These are phyloP conservation scores for Liodrosophila aerea DNA, from an alignment of 2,888 invertebrate genomes.

Conservation along the genomic window DNA sequence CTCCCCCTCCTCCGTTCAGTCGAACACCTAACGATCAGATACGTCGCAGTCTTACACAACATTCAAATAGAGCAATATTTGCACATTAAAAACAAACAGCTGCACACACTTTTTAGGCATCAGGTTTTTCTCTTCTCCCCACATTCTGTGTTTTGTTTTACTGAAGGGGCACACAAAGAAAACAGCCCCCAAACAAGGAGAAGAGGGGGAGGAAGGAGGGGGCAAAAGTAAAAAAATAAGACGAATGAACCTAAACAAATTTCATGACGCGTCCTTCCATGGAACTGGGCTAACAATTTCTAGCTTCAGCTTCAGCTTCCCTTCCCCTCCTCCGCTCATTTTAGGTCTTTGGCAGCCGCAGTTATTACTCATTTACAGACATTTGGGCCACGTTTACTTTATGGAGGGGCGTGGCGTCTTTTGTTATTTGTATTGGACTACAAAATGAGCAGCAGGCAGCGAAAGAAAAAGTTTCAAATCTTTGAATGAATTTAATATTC, in stretches of 20 bases:
- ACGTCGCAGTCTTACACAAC: neutral
- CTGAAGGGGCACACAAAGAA: constrained; percentile 10
- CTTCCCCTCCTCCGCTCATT: neutral
- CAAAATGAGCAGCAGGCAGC: constrained; percentile 49
- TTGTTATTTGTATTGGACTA: constrained; percentile 63
- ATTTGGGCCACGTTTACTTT: constrained; percentile 40
- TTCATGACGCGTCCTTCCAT: constrained; percentile 35
- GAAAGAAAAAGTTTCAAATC: constrained; percentile 58
- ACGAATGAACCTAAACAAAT: constrained; percentile 59
- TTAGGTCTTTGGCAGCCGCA: constrained; percentile 47
- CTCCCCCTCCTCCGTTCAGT: neutral
- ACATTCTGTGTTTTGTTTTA: constrained; percentile 8
- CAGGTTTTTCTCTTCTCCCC: neutral
- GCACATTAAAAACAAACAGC: constrained; percentile 23
- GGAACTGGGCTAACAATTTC: constrained; percentile 20
- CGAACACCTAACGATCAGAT: constrained; percentile 5
- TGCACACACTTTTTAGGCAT: constrained; percentile 7
- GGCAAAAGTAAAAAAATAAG: too few species aligned
- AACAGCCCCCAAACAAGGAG: constrained; percentile 3
- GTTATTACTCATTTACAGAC: constrained; percentile 70
- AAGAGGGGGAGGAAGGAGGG: neutral
- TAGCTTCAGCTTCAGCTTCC: neutral
- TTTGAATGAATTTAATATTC: constrained; percentile 65
- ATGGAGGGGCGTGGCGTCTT: constrained; percentile 19
- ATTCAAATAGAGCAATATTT: constrained; percentile 22